Evolutionary conservation across 30 jellyfish, hydroid and myxozoan species (phyloP).

Genomic region (Turritopsis dohrnii): DNA sequence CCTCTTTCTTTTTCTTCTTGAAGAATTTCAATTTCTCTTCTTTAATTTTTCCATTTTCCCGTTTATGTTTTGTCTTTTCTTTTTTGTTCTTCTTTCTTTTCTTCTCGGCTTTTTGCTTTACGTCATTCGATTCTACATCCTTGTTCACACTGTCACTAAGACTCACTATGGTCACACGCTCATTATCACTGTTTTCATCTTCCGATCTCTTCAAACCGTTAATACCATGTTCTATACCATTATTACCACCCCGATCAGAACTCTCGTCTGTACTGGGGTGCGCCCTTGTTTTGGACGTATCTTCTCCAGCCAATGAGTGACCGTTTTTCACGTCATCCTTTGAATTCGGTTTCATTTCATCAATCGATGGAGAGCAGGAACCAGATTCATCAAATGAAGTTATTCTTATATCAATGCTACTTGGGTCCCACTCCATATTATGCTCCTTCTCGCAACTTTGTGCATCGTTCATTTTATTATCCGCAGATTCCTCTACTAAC

Average conservation of each 20-base stretch:
- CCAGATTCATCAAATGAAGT: background rate
- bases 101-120: background rate
- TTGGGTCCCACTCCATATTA: slow-evolving; percentile 20
- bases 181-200: background rate
- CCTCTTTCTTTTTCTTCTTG: background rate
- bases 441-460: background rate
- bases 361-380: background rate
- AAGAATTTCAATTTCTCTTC: background rate
- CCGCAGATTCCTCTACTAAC: background rate
- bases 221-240: background rate
- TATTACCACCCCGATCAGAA: background rate
- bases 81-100: background rate
- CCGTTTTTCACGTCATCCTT: background rate
- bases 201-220: background rate
- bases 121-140: background rate
- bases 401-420: background rate
- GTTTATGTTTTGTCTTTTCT: background rate
- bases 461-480: background rate
- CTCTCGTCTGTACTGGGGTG: background rate
- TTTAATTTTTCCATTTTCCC: background rate
- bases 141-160: too few species aligned
- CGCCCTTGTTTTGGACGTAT: background rate
- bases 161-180: background rate
- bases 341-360: background rate
- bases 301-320: background rate